Conservation (phyloP, 2,888 invertebrate genomes). For the Abrostola triplasia region DNA sequence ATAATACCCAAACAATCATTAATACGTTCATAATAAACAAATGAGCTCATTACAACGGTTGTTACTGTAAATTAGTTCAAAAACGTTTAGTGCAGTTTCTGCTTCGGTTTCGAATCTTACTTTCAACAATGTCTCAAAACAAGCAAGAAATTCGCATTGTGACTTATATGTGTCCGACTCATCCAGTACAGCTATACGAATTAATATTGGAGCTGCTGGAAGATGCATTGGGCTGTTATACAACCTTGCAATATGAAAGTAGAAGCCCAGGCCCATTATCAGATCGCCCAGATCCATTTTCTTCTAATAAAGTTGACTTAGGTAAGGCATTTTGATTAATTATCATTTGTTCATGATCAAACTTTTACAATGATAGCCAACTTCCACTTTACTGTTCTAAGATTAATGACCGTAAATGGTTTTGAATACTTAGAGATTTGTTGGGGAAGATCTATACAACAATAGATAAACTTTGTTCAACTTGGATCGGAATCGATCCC, state of each 20-base stretch:
- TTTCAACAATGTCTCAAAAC: constrained; percentile 70
- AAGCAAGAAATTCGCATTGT: constrained; percentile 84
- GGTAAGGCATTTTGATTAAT: constrained; percentile 74
- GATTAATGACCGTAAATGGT: no score
- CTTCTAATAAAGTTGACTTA: constrained; percentile 85
- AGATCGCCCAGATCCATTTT: constrained; percentile 88
- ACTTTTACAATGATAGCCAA: no score
- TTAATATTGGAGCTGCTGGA: constrained; percentile 87
- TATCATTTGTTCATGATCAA: no score
- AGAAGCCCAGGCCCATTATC: constrained; percentile 84
- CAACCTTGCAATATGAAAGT: constrained; percentile 89
- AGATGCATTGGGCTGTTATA: constrained; percentile 79
- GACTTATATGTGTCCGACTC: constrained; percentile 90
- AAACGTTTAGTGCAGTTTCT: constrained; percentile 33
- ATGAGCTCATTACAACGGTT: constrained; percentile 34
- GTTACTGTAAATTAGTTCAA: constrained; percentile 25
- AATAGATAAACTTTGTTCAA: no score
- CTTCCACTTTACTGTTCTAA: no score
- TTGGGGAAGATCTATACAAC: no score
- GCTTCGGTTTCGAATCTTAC: constrained; percentile 21
- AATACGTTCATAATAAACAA: constrained; percentile 33
- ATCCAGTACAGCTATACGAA: constrained; percentile 89
- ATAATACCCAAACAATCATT: constrained; percentile 38
- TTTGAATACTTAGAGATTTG: no score
- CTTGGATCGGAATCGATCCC: background rate